phyloP scores from a whole-genome alignment of 1,140 invertebrate genomes.

The Drosophila ogumai region DNA sequence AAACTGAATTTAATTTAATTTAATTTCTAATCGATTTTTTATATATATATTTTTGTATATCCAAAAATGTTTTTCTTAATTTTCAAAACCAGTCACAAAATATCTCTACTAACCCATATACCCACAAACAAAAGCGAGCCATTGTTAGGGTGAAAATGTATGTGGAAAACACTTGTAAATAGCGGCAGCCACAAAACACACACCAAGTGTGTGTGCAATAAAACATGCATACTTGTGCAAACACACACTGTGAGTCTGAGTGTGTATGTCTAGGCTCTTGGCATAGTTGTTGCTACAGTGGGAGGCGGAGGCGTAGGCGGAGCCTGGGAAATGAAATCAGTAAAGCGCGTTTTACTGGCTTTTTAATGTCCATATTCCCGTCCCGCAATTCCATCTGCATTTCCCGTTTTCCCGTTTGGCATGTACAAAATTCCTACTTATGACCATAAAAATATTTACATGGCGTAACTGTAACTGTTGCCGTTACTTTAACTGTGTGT shows the following conservation, averaged over 20 bases:
- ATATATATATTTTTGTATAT: neutral
- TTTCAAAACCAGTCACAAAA: neutral
- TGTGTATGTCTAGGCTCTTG: conserved; percentile 48
- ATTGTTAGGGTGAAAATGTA: conserved; percentile 25
- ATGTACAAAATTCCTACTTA: conserved; percentile 78
- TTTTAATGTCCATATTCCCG: conserved; percentile 69
- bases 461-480: conserved; percentile 42
- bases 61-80: neutral
- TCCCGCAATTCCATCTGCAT: conserved; percentile 45
- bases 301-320: neutral
- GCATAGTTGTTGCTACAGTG: conserved; percentile 8
- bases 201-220: conserved; percentile 74
- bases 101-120: neutral
- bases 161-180: conserved; percentile 77
- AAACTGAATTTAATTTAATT: no score
- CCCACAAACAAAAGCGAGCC: neutral
- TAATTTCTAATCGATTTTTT: no score
- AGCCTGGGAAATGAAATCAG: conserved; percentile 72
- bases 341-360: conserved; percentile 79
- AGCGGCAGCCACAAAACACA: conserved; percentile 72
- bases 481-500: neutral
- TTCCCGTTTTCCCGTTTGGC: conserved; percentile 53
- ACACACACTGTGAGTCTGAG: conserved; percentile 9
- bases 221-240: conserved; percentile 77
- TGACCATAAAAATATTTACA: conserved; percentile 83